Conservation (phyloP, 2,888 invertebrate genomes). For the Pecten maximus region DNA sequence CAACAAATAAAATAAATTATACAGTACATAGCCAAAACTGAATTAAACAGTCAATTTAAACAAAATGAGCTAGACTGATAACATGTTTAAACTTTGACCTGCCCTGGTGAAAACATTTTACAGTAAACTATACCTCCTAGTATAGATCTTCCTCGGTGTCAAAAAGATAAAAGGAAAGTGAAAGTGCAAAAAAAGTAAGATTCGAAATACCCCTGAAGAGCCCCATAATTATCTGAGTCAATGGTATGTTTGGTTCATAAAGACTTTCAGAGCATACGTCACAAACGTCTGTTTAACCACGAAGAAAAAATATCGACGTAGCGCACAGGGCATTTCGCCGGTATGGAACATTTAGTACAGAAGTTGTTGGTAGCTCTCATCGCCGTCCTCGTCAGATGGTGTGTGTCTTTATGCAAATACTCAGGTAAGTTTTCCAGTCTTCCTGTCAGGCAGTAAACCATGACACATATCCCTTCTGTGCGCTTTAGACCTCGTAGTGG, state of each 20-base stretch:
- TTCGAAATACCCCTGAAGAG: neutral
- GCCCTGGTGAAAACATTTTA: too few species aligned
- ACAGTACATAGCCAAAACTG: too few species aligned
- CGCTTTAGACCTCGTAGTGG: too few species aligned
- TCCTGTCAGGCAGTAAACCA: too few species aligned
- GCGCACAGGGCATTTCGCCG: neutral
- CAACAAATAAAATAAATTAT: too few species aligned
- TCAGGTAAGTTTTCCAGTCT: constrained; percentile 61
- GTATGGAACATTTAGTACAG: constrained; percentile 38
- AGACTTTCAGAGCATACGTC: neutral
- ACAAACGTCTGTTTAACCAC: neutral
- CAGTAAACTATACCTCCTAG: too few species aligned
- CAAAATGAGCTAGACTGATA: too few species aligned
- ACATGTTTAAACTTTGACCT: too few species aligned
- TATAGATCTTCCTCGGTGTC: too few species aligned
- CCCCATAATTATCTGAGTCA: constrained; percentile 38
- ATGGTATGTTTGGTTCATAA: neutral
- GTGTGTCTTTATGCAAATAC: constrained; percentile 66
- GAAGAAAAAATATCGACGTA: neutral
- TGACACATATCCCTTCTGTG: too few species aligned
- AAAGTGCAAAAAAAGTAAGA: constrained; percentile 21
- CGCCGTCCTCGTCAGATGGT: constrained; percentile 64
- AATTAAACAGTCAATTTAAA: too few species aligned
- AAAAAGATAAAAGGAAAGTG: neutral
- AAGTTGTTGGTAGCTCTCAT: constrained; percentile 53